Percentiles rank a stretch among this genome's conserved stretches.
These are phyloP conservation scores for Erebia epiphron DNA, from an alignment of 2,888 invertebrate species.

Conservation along the genomic window DNA sequence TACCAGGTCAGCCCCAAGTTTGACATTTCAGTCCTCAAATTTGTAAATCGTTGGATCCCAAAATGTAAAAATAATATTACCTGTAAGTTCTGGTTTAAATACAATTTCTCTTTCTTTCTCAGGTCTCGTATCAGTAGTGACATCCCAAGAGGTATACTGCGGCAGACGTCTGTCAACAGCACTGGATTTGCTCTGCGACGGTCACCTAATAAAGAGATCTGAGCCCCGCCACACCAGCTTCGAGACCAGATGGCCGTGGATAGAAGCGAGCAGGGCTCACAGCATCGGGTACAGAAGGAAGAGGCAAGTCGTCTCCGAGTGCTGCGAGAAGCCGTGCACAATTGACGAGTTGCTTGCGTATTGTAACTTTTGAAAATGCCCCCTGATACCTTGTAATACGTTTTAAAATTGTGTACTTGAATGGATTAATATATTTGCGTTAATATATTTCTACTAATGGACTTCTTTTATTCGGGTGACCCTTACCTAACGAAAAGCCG, in stretches of 20 bases:
- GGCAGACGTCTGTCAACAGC: slow-evolving; percentile 40
- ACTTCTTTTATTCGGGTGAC: slow-evolving; percentile 3
- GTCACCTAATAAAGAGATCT: slow-evolving; percentile 36
- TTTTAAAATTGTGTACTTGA: neutral
- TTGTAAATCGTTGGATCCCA: too few species aligned
- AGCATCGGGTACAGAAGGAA: slow-evolving; percentile 48
- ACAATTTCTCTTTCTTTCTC: neutral
- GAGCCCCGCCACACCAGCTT: neutral
- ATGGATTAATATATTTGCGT: neutral
- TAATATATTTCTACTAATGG: slow-evolving; percentile 5
- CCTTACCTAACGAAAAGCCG: neutral
- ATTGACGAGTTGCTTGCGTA: slow-evolving; percentile 31
- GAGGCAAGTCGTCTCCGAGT: slow-evolving; percentile 49
- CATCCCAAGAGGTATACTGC: slow-evolving; percentile 20
- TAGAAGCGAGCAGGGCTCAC: slow-evolving; percentile 41
- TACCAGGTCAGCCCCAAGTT: too few species aligned
- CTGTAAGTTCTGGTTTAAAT: neutral
- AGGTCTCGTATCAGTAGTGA: neutral
- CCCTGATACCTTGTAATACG: neutral
- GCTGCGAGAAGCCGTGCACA: slow-evolving; percentile 53
- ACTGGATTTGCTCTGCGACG: slow-evolving; percentile 40
- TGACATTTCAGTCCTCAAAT: too few species aligned
- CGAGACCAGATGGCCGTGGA: slow-evolving; percentile 44
- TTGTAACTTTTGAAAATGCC: slow-evolving; percentile 25
- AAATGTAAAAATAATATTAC: too few species aligned